Evolutionary conservation across 1,140 invertebrate species (phyloP).

Genomic region (Scylla paramamosain): DNA sequence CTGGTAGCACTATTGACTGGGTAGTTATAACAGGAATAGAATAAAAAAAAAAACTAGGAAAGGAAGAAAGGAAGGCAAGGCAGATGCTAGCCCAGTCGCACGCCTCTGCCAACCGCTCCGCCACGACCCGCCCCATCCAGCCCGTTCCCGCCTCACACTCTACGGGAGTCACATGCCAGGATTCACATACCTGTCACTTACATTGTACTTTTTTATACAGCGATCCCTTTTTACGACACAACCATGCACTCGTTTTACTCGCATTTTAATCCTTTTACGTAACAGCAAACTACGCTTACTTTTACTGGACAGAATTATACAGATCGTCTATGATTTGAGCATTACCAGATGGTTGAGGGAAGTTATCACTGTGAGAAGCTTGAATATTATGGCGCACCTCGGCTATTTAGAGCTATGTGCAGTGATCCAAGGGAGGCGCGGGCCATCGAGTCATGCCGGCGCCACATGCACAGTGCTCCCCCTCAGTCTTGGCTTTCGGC

Average conservation of each 20-base stretch:
- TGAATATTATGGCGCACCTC: too few species aligned
- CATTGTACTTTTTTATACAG: too few species aligned
- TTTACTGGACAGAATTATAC: too few species aligned
- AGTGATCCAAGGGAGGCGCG: neutral
- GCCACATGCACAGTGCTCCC: too few species aligned
- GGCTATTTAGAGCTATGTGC: neutral
- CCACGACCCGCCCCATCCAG: neutral
- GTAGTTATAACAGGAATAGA: neutral
- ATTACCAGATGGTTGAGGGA: too few species aligned
- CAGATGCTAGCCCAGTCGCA: neutral
- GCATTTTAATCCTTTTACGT: too few species aligned
- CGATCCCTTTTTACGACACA: too few species aligned
- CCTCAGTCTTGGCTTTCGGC: too few species aligned
- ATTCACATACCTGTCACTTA: neutral
- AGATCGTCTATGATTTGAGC: too few species aligned
- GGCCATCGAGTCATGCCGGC: too few species aligned
- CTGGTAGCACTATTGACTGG: neutral
- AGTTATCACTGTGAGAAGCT: too few species aligned
- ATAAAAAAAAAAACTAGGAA: neutral
- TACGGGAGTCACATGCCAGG: conserved; percentile 32
- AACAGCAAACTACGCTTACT: neutral
- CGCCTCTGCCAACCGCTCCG: neutral
- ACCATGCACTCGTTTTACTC: neutral
- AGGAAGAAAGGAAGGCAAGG: neutral
- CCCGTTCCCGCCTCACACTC: neutral